Evolutionary conservation across 2,113 vertebrate species (phyloP), one percentile per base, ranked within the genome.

Genomic region (Gavia stellata): DNA sequence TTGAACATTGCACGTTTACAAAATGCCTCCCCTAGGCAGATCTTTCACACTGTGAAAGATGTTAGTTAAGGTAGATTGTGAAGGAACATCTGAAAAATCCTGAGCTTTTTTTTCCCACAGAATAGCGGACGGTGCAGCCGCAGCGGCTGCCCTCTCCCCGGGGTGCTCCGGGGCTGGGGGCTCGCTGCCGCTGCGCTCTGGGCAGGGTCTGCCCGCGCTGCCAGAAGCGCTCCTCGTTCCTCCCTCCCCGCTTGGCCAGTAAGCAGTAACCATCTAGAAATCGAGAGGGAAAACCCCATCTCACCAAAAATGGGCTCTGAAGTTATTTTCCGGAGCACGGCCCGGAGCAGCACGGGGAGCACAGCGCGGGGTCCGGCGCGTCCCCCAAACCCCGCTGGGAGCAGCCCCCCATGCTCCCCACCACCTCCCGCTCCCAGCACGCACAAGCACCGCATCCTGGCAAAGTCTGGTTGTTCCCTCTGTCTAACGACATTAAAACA

Each of bases 81-180:
- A 71, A 63, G 38, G n/a, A 68, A 44, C 42, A 44, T 28, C 24
- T 55, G 8, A 53, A 86, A 66, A 56, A 25, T 38, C 1, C 34
- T 44, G 71, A 52, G 15, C 4, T 61, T 34, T 45, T 56, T 42
- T 73, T n/a, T 0, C 59, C n/a, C 11, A 38, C 38, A 7, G 18
- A 36, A 15, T 4, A 10, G 10, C 2, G 7, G 45, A 13, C 7
- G 5, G 3, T 16, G 53, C 40, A 8, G 45, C 6, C 0, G 3
- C 68, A 26, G 40, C 6, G 8, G 45, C 34, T 3, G 9, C 47
- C 38, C 38, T 9, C 49, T 42, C 62, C 34, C 42, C 4, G 4
- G 40, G 63, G 10, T 11, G 44, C 52, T 52, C 40, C 1, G 1
- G 49, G n/a, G 14, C 65, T 9, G 47, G 56, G 68, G 71, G 49